These are phyloP conservation scores for Galerucella pusilla DNA, from an alignment of 2,888 invertebrate species.

Conservation along the genomic window DNA sequence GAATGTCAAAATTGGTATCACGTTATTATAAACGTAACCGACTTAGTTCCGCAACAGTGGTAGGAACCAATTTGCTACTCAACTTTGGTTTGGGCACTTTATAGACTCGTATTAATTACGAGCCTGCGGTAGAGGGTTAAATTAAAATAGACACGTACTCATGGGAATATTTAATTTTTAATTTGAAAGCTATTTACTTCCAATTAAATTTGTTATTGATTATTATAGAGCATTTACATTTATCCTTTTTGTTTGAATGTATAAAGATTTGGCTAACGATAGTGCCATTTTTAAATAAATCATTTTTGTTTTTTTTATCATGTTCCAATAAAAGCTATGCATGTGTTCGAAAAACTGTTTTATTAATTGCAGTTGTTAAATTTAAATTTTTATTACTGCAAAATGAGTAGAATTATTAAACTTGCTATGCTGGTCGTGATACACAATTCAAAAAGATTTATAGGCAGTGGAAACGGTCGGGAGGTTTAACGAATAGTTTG, in stretches of 20 bases:
- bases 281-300: background rate
- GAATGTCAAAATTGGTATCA: no score
- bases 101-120: no score
- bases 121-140: no score
- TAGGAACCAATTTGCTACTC: no score
- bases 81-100: no score
- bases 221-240: background rate
- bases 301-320: background rate
- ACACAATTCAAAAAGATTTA: background rate
- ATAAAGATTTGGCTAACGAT: background rate
- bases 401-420: slow-evolving; percentile 3
- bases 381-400: slow-evolving; percentile 10
- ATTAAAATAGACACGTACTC: no score
- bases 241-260: background rate
- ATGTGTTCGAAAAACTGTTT: slow-evolving; percentile 1
- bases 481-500: background rate
- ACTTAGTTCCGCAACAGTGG: no score
- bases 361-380: slow-evolving; percentile 12
- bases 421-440: background rate
- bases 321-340: slow-evolving; percentile 4
- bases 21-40: no score
- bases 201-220: no score
- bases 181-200: no score
- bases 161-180: no score
- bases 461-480: background rate